Evolutionary conservation across 2,113 vertebrate species (phyloP), one percentile per base, ranked within the genome.

Genomic region (Serinus canaria): DNA sequence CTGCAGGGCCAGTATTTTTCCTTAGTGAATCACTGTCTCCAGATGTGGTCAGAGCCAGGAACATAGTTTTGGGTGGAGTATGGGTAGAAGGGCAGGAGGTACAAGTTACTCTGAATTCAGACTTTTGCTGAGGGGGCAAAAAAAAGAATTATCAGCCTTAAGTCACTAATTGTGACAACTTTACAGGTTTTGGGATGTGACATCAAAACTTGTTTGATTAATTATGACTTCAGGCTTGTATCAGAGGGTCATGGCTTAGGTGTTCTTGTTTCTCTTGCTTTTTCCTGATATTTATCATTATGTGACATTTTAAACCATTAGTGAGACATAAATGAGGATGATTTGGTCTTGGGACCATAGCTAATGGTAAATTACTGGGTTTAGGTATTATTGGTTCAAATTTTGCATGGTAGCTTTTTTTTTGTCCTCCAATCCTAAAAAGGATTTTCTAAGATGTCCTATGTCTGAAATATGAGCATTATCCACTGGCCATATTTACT

Each of bases 251-350:
- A 41, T 83, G 64, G 35, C 67, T 91, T 88, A 44, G 17, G 43
- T 3, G 0, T 93, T 92, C 69, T 78, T 7, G 7, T 86, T 89
- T 75, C 11, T 85, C n/a, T 46, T 74, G 31, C 30, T 84, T 83
- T 86, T 83, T 93, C 52, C 55, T 88, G 67, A 6, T 72, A 50
- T 94, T 96, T 79, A 15, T 92, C 52, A 87, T 91, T 94, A 63
- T 6, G 30, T 86, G 73, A 64, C 41, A 28, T 68, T 86, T 68
- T 37, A 16, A 92, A 58, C 43, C 35, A 44, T n/a, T 77, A 67
- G 25, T 69, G 67, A 80, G 58, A 33, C 27, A 16, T 35, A 33
- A 75, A 70, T 43, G 33, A 85, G 33, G 33, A 41, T 85, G 33
- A 18, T 43, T 82, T 33, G 10, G 4, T 58, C 9, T 33, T 80